Conservation (phyloP, 2,888 invertebrate species). For the Archips xylosteana region DNA sequence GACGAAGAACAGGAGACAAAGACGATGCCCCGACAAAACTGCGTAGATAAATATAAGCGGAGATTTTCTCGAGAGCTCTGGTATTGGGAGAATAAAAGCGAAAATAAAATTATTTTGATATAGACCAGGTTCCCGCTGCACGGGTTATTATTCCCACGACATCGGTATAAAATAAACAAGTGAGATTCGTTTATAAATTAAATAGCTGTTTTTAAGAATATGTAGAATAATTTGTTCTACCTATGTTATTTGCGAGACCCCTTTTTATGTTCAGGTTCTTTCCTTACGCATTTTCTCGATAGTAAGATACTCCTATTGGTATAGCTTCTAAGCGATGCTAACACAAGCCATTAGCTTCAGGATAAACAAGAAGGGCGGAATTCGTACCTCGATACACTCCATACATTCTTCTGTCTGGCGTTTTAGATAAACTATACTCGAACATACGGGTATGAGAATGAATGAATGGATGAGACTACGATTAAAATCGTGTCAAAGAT, state of each 20-base stretch:
- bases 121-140: not conserved
- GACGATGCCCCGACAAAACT: slow-evolving; percentile 12
- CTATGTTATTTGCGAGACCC: no score
- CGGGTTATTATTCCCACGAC: not conserved
- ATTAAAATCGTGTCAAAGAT: no score
- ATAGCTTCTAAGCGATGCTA: not conserved
- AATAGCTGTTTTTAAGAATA: not conserved
- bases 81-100: slow-evolving; percentile 16
- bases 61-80: slow-evolving; percentile 8
- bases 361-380: not conserved
- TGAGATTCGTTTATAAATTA: no score
- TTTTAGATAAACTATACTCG: not conserved
- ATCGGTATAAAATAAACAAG: not conserved
- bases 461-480: not conserved
- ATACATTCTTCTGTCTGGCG: not conserved
- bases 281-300: not conserved
- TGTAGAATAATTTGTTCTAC: no score
- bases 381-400: not conserved
- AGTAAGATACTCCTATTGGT: not conserved
- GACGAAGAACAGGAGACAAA: slow-evolving; percentile 20
- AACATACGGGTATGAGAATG: not conserved
- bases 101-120: not conserved
- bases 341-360: not conserved
- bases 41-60: slow-evolving; percentile 9
- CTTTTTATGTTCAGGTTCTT: no score